phyloP scores from a whole-genome alignment of 2,888 invertebrate species.

The Epinotia bilunana region DNA sequence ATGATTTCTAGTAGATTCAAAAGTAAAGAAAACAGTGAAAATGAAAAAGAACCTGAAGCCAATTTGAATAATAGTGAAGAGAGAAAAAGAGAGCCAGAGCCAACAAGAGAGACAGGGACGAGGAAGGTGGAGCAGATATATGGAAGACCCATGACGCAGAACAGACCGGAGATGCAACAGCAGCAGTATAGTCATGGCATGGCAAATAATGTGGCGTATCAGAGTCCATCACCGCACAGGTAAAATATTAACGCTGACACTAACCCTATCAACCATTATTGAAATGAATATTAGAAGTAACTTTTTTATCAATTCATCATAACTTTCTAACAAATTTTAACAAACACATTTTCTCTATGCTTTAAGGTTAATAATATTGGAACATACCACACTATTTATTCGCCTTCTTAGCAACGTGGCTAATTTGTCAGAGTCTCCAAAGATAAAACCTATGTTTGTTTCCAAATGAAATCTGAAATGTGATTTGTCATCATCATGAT shows the following conservation, averaged over 20 bases:
- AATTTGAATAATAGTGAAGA: constrained; percentile 87
- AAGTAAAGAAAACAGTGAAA: constrained; percentile 84
- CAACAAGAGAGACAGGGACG: constrained; percentile 72
- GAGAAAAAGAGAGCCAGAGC: constrained; percentile 76
- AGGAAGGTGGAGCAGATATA: constrained; percentile 86
- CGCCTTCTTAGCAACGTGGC: background rate
- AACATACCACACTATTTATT: background rate
- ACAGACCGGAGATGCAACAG: constrained; percentile 68
- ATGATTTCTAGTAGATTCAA: constrained; percentile 93
- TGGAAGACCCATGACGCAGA: constrained; percentile 84
- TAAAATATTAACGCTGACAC: constrained; percentile 53
- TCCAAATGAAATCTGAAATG: background rate
- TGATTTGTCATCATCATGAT: background rate
- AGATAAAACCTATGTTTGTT: background rate
- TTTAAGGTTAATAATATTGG: too few relatives aligned
- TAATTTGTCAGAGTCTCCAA: background rate
- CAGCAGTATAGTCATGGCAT: constrained; percentile 72
- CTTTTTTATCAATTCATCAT: too few relatives aligned
- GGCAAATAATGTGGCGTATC: constrained; percentile 75
- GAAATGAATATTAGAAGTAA: background rate
- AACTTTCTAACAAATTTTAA: too few relatives aligned
- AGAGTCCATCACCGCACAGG: constrained; percentile 80
- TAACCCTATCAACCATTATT: background rate
- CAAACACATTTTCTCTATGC: too few relatives aligned
- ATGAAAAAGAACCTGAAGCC: constrained; percentile 81